Evolutionary conservation across 1,140 invertebrate genomes (phyloP), one percentile per base, ranked within the genome.

Genomic region (Aporrectodea caliginosa): DNA sequence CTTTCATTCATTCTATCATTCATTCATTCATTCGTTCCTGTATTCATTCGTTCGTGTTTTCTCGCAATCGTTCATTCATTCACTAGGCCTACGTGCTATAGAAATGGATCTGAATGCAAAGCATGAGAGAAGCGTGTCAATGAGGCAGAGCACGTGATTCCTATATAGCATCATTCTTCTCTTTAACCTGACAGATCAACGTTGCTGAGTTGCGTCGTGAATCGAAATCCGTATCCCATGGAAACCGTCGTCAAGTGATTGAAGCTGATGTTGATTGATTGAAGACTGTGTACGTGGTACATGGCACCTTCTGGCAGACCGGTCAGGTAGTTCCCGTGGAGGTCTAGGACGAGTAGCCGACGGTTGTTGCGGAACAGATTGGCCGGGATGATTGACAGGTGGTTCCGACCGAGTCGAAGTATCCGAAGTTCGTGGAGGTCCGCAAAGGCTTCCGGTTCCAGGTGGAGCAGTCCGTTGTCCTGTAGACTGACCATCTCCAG

Each of bases 401-500:
- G 75, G 78, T 87, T 87, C 14, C 80, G 69, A 14, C 78, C 79
- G 1, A 87, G 81, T 43, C 78, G 73, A 14, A 87, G 78, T 33
- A 72, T 78, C 16, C 76, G 82, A n/a, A 87, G 78, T 22, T 83
- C 76, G 27, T 75, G 34, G 16, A 87, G 77, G 33, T 83, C 80
- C 1, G 68, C 68, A 30, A 87, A 82, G 14, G 81, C 70, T 2
- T 32, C 70, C 43, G 43, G 43, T 58, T 58, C 43, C 43, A 58
- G 43, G 43, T 22, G 43, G 43, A 58, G 6, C 43, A 58, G 43
- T 58, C 58, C 77, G 68, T 85, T 86, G 29, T 80, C n/a, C 6
- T 84, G 83, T 12, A 87, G 79, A 78, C 83, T 82, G 12, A 87
- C 74, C 1, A 83, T 70, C 68, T 82, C 82, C 32, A 87, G 80